phyloP scores from a whole-genome alignment of 1,140 invertebrate species.

The Diachasmimorpha longicaudata region DNA sequence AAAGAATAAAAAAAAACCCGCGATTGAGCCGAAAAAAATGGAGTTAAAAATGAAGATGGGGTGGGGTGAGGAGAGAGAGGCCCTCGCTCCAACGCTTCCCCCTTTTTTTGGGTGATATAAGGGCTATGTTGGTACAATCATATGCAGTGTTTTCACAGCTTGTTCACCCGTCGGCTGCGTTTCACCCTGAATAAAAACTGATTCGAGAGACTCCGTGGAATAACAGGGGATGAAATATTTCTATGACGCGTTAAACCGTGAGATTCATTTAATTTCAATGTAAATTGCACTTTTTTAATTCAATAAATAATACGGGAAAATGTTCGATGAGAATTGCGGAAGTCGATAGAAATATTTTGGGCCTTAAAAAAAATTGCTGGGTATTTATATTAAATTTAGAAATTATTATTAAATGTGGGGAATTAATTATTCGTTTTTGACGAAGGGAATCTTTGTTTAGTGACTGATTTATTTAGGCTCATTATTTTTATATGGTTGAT shows the following conservation, averaged over 20 bases:
- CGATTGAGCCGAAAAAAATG: conserved; percentile 15
- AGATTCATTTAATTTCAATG: neutral
- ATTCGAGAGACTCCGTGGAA: neutral
- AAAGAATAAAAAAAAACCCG: conserved; percentile 46
- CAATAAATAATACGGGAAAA: no score
- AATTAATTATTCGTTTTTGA: no score
- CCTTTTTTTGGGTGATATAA: neutral
- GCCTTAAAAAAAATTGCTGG: no score
- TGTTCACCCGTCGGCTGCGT: conserved; percentile 33
- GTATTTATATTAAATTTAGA: no score
- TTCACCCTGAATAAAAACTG: neutral
- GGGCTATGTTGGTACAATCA: neutral
- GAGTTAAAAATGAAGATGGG: neutral
- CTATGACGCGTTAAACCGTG: neutral
- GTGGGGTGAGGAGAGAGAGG: neutral
- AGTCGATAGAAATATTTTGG: no score
- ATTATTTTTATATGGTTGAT: no score
- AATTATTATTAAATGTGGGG: no score
- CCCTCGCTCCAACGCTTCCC: conserved; percentile 6
- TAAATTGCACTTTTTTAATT: neutral
- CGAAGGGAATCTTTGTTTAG: no score
- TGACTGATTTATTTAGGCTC: no score
- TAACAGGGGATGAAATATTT: conserved; percentile 3
- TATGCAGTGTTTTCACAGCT: conserved; percentile 58
- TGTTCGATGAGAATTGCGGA: no score